These are phyloP conservation scores for Muscidifurax raptorellus DNA, from an alignment of 1,140 invertebrate genomes.

Conservation along the genomic window DNA sequence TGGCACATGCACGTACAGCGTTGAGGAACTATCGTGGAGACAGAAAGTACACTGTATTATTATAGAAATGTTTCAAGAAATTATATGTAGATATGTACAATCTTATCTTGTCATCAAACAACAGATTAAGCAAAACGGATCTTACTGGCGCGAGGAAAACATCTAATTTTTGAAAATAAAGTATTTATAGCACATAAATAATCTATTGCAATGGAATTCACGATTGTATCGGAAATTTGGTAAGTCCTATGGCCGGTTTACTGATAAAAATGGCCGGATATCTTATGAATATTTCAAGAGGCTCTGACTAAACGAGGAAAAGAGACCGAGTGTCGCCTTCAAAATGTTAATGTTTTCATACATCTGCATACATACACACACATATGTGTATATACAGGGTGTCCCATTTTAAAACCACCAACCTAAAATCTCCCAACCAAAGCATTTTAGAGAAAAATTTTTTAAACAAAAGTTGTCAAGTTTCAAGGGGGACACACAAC, in stretches of 20 bases:
- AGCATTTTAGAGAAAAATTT: no score
- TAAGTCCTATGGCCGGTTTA: neutral
- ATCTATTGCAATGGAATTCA: neutral
- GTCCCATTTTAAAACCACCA: no score
- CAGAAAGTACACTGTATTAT: no score
- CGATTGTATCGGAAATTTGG: neutral
- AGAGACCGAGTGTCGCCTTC: neutral
- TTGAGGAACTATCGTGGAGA: no score
- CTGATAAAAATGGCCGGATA: conserved; percentile 9
- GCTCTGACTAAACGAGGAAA: neutral
- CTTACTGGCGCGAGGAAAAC: neutral
- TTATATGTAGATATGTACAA: neutral
- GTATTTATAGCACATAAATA: neutral
- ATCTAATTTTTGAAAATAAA: neutral
- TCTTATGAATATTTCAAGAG: conserved; percentile 26
- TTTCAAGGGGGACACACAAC: no score
- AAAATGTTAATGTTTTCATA: neutral
- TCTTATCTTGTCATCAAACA: neutral
- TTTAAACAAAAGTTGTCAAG: no score
- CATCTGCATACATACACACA: neutral
- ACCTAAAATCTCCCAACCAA: no score
- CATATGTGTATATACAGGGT: no score
- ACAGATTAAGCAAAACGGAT: neutral
- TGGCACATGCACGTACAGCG: no score
- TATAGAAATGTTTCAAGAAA: no score